A percentile compares a stretch with the other conserved stretches of the same genome.
These are phyloP conservation scores for Microchrysa polita DNA, from an alignment of 2,888 invertebrate genomes.

Conservation along the genomic window DNA sequence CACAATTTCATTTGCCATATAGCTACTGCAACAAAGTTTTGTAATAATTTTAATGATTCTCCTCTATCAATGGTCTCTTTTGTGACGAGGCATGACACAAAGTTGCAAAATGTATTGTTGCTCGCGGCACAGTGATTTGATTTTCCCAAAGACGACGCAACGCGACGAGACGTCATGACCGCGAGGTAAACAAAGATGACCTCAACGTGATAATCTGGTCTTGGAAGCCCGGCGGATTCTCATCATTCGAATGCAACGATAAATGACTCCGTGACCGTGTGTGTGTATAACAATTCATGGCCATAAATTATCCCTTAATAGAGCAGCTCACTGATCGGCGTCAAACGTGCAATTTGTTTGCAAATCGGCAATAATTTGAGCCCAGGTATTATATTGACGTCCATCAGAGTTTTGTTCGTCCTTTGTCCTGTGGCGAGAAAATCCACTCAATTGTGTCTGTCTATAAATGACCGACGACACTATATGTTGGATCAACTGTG, in stretches of 20 bases:
- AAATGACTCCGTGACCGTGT: no score
- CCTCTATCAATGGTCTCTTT: constrained; percentile 44
- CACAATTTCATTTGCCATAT: constrained; percentile 23
- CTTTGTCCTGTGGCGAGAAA: constrained; percentile 27
- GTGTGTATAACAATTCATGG: constrained; percentile 8
- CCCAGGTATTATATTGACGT: constrained; percentile 38
- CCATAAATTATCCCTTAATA: constrained; percentile 47
- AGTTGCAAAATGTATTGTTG: constrained; percentile 20
- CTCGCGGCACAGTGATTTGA: constrained; percentile 29
- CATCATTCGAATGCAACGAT: constrained; percentile 17
- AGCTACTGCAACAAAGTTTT: constrained; percentile 44
- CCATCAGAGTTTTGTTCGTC: constrained; percentile 36
- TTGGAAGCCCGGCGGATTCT: constrained; percentile 33
- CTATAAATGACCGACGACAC: constrained; percentile 12
- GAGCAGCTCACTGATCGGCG: constrained; percentile 42
- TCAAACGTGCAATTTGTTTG: constrained; percentile 50
- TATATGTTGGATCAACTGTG: background rate
- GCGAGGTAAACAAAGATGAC: constrained; percentile 32
- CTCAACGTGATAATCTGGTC: constrained; percentile 23
- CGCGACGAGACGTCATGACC: constrained; percentile 4
- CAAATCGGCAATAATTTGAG: constrained; percentile 46
- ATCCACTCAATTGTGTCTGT: constrained; percentile 31
- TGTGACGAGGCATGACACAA: constrained; percentile 33
- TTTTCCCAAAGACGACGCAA: constrained; percentile 27
- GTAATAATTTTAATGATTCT: constrained; percentile 48